A percentile compares a stretch with the other conserved stretches of the same genome.
Conservation (phyloP, 2,113 vertebrate genomes). For the Hepsetus odoe region DNA sequence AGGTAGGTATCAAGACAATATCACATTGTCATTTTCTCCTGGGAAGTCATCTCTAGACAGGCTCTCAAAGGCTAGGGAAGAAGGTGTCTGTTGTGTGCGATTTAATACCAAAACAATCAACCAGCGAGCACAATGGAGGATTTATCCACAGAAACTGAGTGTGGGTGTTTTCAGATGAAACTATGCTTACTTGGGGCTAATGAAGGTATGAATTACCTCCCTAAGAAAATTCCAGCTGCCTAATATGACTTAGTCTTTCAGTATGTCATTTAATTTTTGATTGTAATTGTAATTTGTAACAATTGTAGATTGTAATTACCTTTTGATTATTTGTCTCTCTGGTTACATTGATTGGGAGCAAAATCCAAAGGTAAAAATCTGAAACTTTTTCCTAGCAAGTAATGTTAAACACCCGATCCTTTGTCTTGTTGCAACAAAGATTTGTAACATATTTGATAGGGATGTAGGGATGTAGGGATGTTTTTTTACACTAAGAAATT, state of each 20-base stretch:
- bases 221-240: constrained; percentile 31
- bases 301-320: not conserved
- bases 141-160: constrained; percentile 27
- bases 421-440: constrained; percentile 8
- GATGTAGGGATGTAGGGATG: no score
- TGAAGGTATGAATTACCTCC: constrained; percentile 31
- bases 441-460: constrained; percentile 10
- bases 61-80: constrained; percentile 16
- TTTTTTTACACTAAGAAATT: constrained; percentile 8
- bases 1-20: constrained; percentile 11
- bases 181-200: constrained; percentile 43
- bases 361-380: not conserved
- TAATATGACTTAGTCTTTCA: constrained; percentile 38
- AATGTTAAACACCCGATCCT: constrained; percentile 11
- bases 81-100: constrained; percentile 43
- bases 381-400: constrained; percentile 11
- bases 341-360: constrained; percentile 4
- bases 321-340: constrained; percentile 9
- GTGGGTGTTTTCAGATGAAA: constrained; percentile 5
- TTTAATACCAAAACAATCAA: constrained; percentile 33
- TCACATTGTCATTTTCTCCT: constrained; percentile 23
- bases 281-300: constrained; percentile 13
- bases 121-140: constrained; percentile 44
- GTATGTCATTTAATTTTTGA: not conserved
- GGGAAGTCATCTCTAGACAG: constrained; percentile 29